A percentile compares a stretch with the other conserved stretches of the same genome.
Evolutionary conservation across 92 coral and sea anemone genomes (phyloP).

Genomic region (Ricordea florida): DNA sequence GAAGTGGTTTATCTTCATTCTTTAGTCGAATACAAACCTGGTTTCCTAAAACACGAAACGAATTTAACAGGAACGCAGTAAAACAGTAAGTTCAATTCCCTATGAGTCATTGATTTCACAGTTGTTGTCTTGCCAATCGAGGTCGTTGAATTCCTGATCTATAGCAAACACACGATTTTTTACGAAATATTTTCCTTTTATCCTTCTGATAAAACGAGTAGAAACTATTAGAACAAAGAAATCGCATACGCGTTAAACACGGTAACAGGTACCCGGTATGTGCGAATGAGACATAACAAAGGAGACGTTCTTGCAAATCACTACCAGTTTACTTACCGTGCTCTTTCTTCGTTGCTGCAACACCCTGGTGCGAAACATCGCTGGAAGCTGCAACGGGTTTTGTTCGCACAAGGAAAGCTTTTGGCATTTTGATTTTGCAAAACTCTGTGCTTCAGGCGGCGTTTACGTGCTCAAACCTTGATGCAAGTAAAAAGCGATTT

Average conservation of each 20-base stretch:
- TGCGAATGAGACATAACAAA: not conserved
- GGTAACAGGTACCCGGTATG: slow-evolving; percentile 17
- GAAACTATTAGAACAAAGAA: too few relatives aligned
- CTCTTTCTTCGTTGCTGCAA: not conserved
- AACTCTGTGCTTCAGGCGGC: not conserved
- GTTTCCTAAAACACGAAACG: slow-evolving; percentile 25
- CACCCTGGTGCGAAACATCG: slow-evolving; percentile 38
- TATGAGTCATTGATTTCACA: too few relatives aligned
- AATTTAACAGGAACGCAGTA: too few relatives aligned
- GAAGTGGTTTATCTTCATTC: not conserved
- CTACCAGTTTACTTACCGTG: slow-evolving; percentile 42
- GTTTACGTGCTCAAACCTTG: too few relatives aligned
- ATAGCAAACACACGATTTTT: too few relatives aligned
- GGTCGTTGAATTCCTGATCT: too few relatives aligned
- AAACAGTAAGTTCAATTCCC: too few relatives aligned
- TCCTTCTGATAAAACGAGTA: too few relatives aligned
- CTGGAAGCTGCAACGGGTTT: slow-evolving; percentile 43
- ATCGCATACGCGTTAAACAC: too few relatives aligned
- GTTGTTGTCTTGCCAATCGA: too few relatives aligned
- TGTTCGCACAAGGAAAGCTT: slow-evolving; percentile 66
- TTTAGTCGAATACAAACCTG: not conserved
- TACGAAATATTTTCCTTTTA: too few relatives aligned
- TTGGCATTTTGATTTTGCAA: slow-evolving; percentile 46
- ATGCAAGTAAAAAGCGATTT: too few relatives aligned
- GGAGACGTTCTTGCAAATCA: slow-evolving; percentile 24